Evolutionary conservation across 2,888 invertebrate species (phyloP), one percentile per base, ranked within the genome.

Genomic region (Pollenia amentaria): DNA sequence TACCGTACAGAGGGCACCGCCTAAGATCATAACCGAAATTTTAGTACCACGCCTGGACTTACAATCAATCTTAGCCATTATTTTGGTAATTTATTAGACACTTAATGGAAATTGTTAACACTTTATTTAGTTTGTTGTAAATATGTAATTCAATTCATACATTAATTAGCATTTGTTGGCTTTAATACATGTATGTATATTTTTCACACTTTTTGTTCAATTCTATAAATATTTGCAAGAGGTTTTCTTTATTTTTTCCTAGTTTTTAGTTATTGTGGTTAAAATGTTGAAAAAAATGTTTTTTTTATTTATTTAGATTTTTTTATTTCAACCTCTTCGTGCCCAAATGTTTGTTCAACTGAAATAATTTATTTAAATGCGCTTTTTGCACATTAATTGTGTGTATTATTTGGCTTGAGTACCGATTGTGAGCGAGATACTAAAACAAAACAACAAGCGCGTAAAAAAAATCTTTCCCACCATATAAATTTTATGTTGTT

Each of bases 1-100:
- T 4, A 93, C 91, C 53, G 92, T 89, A 75, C 91, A 92, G 12
- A 93, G 88, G 16, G 92, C 91, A 70, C 91, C 91, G 46, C 92
- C 92, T 73, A 93, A 89, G 77, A 93, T 88, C 29, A 93, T 90
- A 57, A 93, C 93, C 8, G 93, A 92, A 70, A 93, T 92, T 89
- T 92, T 92, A 65, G 92, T 93, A 87, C 91, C 91, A 79, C 91
- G 90, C 77, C 90, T 90, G 42, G 92, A 89, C 88, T 92, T 91
- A 62, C 92, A 92, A 85, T 92, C 92, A 40, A 91, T 88, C 40
- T 90, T 89, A 62, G 89, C 89, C 92, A 90, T 91, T 82, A 64
- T 88, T 12, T 55, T 21, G 2, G 29, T 29, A 29, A 29, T 29
- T 3, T 29, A 29, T 29, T 29, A 4, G 29, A 3, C 29, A 29